phyloP scores from a whole-genome alignment of 2,888 invertebrate genomes.

The Arge pagana region DNA sequence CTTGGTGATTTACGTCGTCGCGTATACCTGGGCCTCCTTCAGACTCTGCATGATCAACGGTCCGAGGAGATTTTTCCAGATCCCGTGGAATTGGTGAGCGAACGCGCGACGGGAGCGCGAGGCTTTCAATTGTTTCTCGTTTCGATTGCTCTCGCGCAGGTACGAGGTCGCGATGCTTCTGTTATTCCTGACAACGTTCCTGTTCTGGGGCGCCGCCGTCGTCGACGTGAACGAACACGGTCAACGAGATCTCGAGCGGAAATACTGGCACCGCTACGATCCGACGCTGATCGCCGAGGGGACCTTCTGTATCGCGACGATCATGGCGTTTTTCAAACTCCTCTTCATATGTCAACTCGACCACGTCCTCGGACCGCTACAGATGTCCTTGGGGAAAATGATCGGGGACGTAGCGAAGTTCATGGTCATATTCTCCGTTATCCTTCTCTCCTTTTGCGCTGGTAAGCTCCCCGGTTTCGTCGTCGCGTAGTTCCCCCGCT shows the following conservation, averaged over 20 bases:
- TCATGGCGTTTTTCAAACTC: constrained; percentile 69
- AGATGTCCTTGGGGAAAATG: constrained; percentile 72
- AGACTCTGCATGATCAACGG: constrained; percentile 65
- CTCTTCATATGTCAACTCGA: constrained; percentile 68
- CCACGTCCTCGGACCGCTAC: constrained; percentile 68
- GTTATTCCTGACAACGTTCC: constrained; percentile 66
- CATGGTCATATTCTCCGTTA: constrained; percentile 60
- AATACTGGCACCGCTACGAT: constrained; percentile 70
- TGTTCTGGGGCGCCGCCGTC: constrained; percentile 67
- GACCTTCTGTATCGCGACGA: constrained; percentile 68
- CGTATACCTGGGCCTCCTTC: constrained; percentile 63
- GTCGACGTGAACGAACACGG: constrained; percentile 59
- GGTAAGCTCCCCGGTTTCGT: constrained; percentile 49
- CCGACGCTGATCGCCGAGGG: constrained; percentile 70
- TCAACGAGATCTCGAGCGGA: constrained; percentile 63
- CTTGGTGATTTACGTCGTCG: constrained; percentile 62
- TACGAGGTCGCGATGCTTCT: constrained; percentile 66
- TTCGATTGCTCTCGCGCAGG: constrained; percentile 28
- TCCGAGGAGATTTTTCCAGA: constrained; percentile 62
- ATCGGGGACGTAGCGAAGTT: constrained; percentile 69
- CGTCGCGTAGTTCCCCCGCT: too few relatives aligned
- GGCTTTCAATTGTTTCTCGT: background rate
- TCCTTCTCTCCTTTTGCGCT: constrained; percentile 65
- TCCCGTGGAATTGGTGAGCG: constrained; percentile 65
- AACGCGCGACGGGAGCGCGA: too few relatives aligned